Conservation (phyloP, 2,888 invertebrate species). For the Athrips mouffetella region DNA sequence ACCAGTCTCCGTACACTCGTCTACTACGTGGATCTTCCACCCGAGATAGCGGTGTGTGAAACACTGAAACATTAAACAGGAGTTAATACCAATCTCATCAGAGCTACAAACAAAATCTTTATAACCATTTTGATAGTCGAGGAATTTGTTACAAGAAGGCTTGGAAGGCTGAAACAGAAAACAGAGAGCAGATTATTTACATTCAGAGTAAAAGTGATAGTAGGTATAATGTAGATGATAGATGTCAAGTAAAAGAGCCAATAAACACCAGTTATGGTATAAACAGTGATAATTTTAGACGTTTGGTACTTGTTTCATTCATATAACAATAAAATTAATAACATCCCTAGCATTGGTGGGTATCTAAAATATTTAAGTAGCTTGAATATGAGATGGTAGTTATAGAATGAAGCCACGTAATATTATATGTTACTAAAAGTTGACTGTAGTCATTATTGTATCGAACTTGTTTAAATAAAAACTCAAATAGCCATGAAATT, state of each 20-base stretch:
- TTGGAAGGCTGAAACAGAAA: slow-evolving; percentile 77
- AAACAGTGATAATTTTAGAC: neutral
- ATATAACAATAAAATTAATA: too few relatives aligned
- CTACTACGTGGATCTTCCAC: slow-evolving; percentile 95
- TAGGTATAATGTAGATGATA: slow-evolving; percentile 23
- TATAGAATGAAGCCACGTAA: too few relatives aligned
- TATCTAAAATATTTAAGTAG: too few relatives aligned
- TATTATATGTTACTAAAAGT: too few relatives aligned
- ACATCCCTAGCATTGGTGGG: too few relatives aligned
- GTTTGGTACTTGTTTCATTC: too few relatives aligned
- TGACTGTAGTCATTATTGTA: too few relatives aligned
- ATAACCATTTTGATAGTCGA: slow-evolving; percentile 47
- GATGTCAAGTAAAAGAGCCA: neutral
- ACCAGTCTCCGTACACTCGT: slow-evolving; percentile 82
- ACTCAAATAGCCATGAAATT: too few relatives aligned
- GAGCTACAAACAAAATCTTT: too few relatives aligned
- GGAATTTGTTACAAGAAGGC: slow-evolving; percentile 70
- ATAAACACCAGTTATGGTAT: neutral
- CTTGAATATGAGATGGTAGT: too few relatives aligned
- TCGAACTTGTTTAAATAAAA: too few relatives aligned
- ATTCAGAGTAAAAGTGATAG: slow-evolving; percentile 34
- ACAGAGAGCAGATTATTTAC: slow-evolving; percentile 69
- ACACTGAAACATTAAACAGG: slow-evolving; percentile 80
- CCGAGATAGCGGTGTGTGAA: slow-evolving; percentile 95
- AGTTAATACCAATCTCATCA: slow-evolving; percentile 1